Base-by-base conservation (phyloP, 2,797 vertebrate genomes). In the Anisognathus igniventris region DNA sequence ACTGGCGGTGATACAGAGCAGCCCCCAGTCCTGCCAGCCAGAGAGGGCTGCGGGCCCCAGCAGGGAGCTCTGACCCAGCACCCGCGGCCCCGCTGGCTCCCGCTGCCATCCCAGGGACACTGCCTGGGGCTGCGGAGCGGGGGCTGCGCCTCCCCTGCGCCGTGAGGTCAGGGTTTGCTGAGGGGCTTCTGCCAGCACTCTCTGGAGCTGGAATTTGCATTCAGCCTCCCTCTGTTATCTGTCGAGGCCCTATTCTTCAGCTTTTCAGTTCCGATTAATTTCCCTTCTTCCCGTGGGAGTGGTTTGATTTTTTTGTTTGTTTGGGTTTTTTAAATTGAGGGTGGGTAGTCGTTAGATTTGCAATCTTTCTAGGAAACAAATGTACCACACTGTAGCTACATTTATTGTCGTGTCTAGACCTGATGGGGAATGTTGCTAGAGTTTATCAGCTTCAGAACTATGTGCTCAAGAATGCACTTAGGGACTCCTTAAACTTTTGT, bases 1-100 rank as follows among this genome's bases (percentile, higher is more conserved):
- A 0, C 2, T 27, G 14, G 17, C 11, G 31, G 47, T 10, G 31
- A 15, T 9, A 0, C 21, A 12, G 62, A 7, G 11, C 61, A 11
- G 40, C 40, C 35, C 35, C 31, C 47, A 1, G 2, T 21, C 6
- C 44, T 7, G 78, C 28, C 71, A 33, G 37, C 20, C 50, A 2
- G 27, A 35, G 40, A 2, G 54, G 35, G 27, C 35, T 48, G 54
- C 31, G 47, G 48, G 6, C 33, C 33, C 31, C 16, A 44, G 4
- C 56, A 15, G 35, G 17, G 64, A 57, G 37, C 65, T 25, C 12
- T 83, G 50, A 44, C 37, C n/a, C 44, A 4, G 64, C 20, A 3
- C 23, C 9, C 16, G 31, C 40, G 27, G 61, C 47, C 30, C 40
- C 47, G 37, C 64, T 50, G 57, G 64, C 44, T 35, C 28, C 72